Base-by-base conservation (phyloP, 2,888 invertebrate species). In the Drosophila mettleri region DNA sequence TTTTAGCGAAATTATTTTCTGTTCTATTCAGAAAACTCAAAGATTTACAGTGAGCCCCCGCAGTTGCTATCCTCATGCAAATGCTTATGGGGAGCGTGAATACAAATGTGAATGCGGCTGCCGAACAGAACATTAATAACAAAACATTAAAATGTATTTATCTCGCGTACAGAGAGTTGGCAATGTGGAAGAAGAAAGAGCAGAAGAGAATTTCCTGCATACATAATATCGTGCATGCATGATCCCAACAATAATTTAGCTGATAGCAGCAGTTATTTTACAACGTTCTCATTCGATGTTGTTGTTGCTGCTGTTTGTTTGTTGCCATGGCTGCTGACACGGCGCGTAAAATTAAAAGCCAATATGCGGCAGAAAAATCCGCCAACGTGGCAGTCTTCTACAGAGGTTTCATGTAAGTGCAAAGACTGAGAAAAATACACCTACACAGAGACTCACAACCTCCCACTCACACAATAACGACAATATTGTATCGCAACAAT, bases 301-400 rank as follows among this genome's bases (percentile, higher is more conserved):
- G 18, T n/a, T 38, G 45, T 27, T 49, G 14, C 20, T 49, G 29
- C 33, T 60, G 46, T 27, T 34, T 66, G 46, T 20, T 48, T 52
- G 59, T 75, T 54, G 61, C 43, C 10, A 31, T 51, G 63, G 80
- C 75, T 80, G 82, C 86, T 82, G 82, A 86, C 86, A 73, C 67
- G 64, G 86, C 78, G 81, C 70, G 66, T 82, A 54, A 82, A 86
- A 82, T 82, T 86, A 86, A 82, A 82, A 84, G 82, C 82, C 86
- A 84, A 84, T 82, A 82, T 86, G 87, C 65, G 78, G 67, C 71
- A 80, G 69, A 71, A 76, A 86, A 86, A 78, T 81, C 66, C 71
- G 76, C 76, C 55, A 81, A 84, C 82, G 84, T 64, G 63, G 84
- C 78, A 83, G 54, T 36, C 67, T 66, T 45, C 62, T 59, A 54